Base-by-base conservation (phyloP, 2,888 invertebrate genomes). In the Xestia c-nigrum region DNA sequence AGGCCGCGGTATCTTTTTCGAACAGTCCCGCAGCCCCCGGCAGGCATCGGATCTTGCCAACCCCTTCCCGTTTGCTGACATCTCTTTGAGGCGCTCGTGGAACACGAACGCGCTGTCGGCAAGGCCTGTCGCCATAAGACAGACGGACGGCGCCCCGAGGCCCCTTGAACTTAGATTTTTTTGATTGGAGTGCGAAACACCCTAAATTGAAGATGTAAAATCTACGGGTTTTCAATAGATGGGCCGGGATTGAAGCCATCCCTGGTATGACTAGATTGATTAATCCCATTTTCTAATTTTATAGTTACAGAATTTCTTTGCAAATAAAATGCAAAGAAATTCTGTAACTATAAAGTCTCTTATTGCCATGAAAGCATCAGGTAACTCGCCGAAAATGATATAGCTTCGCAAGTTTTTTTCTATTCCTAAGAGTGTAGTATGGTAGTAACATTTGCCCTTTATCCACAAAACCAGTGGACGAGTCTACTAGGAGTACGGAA, bases 151-250 rank as follows among this genome's bases (percentile, higher is more conserved):
- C 43, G 10, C 10, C 43, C 43, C 9, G 43, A 46, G 46, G 52
- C 52, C 10, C 21, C 67, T 50, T 31, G 43, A 40, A 47, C 24
- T 31, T 14, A 43, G 40, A 43, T 40, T n/a, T n/a, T 40, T 40
- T 31, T 47, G 31, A 47, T 55, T 1, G 10, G 52, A 40, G 52
- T 19, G 19, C 16, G n/a, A 24, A 19, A 24, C 14, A 31, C 21
- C 64, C 24, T 10, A n/a, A 40, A 4, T 61, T 4, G 3, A 14
- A 24, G 40, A 46, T 47, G 46, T 50, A 40, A 14, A 43, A 24
- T 47, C 57, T 74, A 46, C 40, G 16, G 75, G 24, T n/a, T 75
- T 75, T 75, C 43, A 43, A 61, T 50, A 43, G 31, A 63, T 19
- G 16, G n/a, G 19, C 21, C 12, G 16, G n/a, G 19, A n/a, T 63